Conservation (phyloP, 2,797 vertebrate genomes). For the Scolopax rusticola region DNA sequence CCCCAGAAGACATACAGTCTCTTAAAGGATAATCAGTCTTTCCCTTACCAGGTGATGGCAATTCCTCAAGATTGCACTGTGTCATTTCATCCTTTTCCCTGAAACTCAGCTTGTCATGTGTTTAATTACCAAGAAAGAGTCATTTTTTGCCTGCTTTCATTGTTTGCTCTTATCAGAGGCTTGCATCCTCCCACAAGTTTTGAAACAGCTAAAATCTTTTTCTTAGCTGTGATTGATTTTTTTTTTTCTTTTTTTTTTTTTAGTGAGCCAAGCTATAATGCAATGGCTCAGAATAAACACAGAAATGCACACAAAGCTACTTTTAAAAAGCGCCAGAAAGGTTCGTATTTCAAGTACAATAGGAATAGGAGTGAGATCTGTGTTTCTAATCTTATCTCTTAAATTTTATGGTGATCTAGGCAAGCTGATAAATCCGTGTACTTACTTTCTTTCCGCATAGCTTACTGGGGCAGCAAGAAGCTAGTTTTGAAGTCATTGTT, state of each 20-base stretch:
- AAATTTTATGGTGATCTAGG: not conserved
- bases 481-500: not conserved
- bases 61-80: not conserved
- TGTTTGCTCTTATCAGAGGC: not conserved
- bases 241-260: not conserved
- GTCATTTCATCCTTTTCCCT: not conserved
- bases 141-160: not conserved
- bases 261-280: not conserved
- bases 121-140: not conserved
- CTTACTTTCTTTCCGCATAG: conserved; percentile 15
- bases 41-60: not conserved
- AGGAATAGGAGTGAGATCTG: not conserved
- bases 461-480: not conserved
- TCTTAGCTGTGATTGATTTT: not conserved
- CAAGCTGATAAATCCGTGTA: not conserved
- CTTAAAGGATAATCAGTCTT: not conserved
- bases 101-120: not conserved
- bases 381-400: not conserved
- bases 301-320: not conserved
- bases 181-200: not conserved
- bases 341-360: not conserved
- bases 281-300: not conserved
- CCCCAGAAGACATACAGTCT: not conserved
- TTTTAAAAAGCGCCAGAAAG: not conserved
- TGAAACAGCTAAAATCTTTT: not conserved